Evolutionary conservation across 2,797 vertebrate species (phyloP), one percentile per base, ranked within the genome.

Genomic region (Hydrophis major): DNA sequence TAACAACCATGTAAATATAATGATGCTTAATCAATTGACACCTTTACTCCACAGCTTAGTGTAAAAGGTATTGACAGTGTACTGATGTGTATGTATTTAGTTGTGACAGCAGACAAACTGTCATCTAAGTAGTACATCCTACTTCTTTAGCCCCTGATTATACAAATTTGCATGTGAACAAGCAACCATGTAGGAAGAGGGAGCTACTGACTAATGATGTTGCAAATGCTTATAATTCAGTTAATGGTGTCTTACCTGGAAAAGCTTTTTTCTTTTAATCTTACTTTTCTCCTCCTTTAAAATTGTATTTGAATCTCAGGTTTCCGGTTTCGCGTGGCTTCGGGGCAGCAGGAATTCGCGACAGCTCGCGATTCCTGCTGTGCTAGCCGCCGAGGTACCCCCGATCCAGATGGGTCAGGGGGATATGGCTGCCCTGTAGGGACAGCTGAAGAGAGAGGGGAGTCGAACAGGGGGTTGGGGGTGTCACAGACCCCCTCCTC

Each of bases 1-100:
- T 88, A 6, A 63, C 92, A 89, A 69, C 78, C 93, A 1, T 90
- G 91, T 90, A 83, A 27, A 59, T 91, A n/a, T 91, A 27, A 94
- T 20, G 25, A 59, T 96, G 92, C 95, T 93, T 94, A 92, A 86
- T 89, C 69, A 90, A 86, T 88, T 94, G 93, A 69, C 90, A 91
- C 53, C 86, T 86, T 60, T 55, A 74, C 89, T 93, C 59, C 37
- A 61, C 32, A 89, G 87, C 27, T 86, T 47, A 7, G n/a, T 57
- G 10, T 18, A 47, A 83, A 89, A 59, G 13, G 47, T 66, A 66
- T 47, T 61, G 90, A 91, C 90, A 91, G 86, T 86, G 50, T 37
- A 11, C 18, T 87, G 86, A 55, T 87, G 47, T 86, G 66, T 83
- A 20, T 47, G 4, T 20, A 57, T n/a, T 47, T 32, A 66, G 63